Conservation (phyloP, 2,113 vertebrate species). For the Philantomba maxwellii region DNA sequence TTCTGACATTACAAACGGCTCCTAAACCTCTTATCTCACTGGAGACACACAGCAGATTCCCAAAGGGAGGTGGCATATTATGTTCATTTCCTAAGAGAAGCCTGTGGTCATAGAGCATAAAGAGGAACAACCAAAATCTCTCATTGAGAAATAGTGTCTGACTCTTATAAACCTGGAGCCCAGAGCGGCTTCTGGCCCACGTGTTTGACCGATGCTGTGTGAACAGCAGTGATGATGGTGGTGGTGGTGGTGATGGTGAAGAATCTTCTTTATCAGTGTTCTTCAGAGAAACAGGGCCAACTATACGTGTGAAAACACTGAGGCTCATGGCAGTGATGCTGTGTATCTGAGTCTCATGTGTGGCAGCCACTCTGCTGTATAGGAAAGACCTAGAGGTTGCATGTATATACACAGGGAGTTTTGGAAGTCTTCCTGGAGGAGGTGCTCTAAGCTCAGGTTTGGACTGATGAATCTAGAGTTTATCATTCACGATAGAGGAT, state of each 20-base stretch:
- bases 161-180: background rate
- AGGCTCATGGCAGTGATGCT: too few species aligned
- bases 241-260: background rate
- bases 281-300: background rate
- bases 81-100: background rate
- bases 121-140: background rate
- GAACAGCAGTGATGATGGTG: background rate
- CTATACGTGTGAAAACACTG: background rate
- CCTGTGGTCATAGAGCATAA: background rate
- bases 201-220: background rate
- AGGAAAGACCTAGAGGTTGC: background rate
- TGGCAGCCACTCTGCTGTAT: background rate
- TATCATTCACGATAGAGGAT: background rate
- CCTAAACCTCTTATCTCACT: background rate
- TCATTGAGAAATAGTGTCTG: background rate
- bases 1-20: background rate
- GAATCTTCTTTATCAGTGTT: background rate
- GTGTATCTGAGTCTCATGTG: rapidly evolving
- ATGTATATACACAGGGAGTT: background rate
- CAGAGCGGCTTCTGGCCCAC: background rate
- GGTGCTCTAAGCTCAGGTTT: background rate
- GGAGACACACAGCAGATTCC: background rate
- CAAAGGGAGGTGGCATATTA: too few species aligned
- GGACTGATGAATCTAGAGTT: background rate
- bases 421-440: background rate